Percentiles rank a stretch among this genome's conserved stretches.
Evolutionary conservation across 1,140 invertebrate species (phyloP).

Genomic region (Ephestia elutella): DNA sequence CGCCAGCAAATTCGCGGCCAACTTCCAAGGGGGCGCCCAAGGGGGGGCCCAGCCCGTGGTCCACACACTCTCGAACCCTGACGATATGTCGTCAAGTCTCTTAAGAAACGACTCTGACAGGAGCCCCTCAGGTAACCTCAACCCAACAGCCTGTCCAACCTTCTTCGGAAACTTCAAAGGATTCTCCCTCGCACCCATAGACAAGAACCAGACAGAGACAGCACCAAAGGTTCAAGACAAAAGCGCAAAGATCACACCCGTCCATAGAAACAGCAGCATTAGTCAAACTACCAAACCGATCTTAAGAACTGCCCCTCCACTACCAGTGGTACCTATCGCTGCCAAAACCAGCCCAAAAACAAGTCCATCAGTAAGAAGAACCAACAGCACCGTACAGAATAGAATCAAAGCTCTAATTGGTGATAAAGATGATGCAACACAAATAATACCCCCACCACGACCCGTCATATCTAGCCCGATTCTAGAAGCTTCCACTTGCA

Average conservation of each 20-base stretch:
- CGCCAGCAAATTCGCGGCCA: constrained; percentile 64
- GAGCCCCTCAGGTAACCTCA: constrained; percentile 70
- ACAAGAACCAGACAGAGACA: constrained; percentile 63
- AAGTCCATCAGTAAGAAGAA: constrained; percentile 58
- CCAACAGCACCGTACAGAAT: constrained; percentile 62
- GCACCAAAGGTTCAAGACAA: constrained; percentile 28
- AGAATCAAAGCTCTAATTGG: constrained; percentile 65
- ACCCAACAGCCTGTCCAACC: constrained; percentile 76
- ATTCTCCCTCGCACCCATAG: constrained; percentile 83
- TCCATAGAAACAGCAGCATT: constrained; percentile 58
- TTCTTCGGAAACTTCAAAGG: constrained; percentile 91
- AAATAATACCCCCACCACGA: constrained; percentile 72
- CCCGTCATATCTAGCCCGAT: constrained; percentile 87
- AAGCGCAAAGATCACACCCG: constrained; percentile 63
- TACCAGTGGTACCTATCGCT: constrained; percentile 56
- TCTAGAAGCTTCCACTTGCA: constrained; percentile 84
- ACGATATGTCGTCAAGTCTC: constrained; percentile 77
- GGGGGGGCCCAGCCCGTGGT: constrained; percentile 71
- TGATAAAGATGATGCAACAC: constrained; percentile 48
- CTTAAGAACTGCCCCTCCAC: constrained; percentile 65
- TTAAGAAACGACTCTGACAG: constrained; percentile 71
- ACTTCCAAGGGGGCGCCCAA: constrained; percentile 52
- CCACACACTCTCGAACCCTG: constrained; percentile 74
- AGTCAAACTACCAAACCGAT: constrained; percentile 59
- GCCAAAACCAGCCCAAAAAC: constrained; percentile 45